Evolutionary conservation across 2,797 vertebrate genomes (phyloP).

Genomic region (Clarias laeviceps): DNA sequence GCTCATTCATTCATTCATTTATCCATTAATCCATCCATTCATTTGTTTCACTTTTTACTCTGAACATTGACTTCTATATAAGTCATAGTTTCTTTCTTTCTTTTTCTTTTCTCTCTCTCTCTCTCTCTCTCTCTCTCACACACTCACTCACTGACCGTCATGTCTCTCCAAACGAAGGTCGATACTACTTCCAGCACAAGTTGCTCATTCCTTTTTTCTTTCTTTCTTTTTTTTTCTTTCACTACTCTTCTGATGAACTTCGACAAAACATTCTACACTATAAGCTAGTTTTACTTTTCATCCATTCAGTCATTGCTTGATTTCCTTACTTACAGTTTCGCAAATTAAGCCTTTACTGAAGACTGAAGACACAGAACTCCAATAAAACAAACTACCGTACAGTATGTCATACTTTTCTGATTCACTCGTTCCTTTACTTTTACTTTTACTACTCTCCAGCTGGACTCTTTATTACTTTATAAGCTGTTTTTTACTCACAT

Average conservation of each 20-base stretch:
- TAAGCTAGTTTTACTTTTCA: too few relatives aligned
- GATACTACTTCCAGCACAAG: too few relatives aligned
- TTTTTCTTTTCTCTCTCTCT: neutral
- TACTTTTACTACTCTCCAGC: neutral
- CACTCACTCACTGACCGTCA: too few relatives aligned
- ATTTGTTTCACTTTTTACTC: neutral
- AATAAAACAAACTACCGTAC: too few relatives aligned
- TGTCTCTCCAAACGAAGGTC: too few relatives aligned
- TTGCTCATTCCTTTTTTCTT: neutral
- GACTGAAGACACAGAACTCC: too few relatives aligned
- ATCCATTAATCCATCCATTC: neutral
- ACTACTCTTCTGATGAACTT: neutral
- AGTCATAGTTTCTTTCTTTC: neutral
- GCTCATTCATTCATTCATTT: neutral
- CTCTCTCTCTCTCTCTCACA: neutral
- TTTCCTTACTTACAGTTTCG: too few relatives aligned
- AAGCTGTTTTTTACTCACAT: neutral
- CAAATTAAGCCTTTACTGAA: too few relatives aligned
- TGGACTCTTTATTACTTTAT: neutral
- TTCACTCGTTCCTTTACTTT: neutral
- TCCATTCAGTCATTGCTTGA: too few relatives aligned
- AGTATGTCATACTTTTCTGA: too few relatives aligned
- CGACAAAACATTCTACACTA: too few relatives aligned
- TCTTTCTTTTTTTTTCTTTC: neutral
- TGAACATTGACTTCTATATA: neutral